Evolutionary conservation across 2,113 vertebrate species (phyloP), one percentile per base, ranked within the genome.

Genomic region (Bos indicus): DNA sequence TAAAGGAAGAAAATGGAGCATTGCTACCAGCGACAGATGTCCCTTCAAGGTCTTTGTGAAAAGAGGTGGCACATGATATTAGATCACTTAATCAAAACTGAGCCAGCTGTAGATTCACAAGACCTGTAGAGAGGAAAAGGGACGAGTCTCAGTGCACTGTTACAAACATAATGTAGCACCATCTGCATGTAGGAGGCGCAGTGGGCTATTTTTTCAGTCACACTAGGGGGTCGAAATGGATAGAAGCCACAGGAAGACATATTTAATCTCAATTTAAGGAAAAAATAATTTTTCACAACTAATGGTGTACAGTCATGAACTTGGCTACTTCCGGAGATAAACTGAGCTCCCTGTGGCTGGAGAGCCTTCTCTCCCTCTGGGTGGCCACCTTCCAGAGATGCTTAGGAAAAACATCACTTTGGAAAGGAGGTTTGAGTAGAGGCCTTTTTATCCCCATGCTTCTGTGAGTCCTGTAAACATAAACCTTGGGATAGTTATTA

Each of bases 371-470:
- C n/a, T 84, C 85, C 4, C 7, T 94, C 91, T 95, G 94, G 54
- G 54, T 91, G 60, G 92, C 88, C 88, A 96, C 85, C 97, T 95
- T 67, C 96, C 96, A 90, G 88, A 54, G 56, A 14, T 94, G 88
- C 90, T 89, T 64, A 93, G 88, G 90, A 86, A 86, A 91, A 95
- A 67, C 48, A n/a, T 90, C 52, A 46, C 17, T 1, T 77, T 80
- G 92, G 62, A 64, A 52, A 78, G 87, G 36, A 90, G 60, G 25
- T 74, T 87, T 56, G 43, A 8, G 28, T 57, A 60, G 56, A 80
- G 56, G 74, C 59, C 54, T 91, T 95, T 78, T 86, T 51, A 77
- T 86, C 67, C 51, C 78, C 12, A 19, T 56, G 64, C 80, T 92
- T 82, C 88, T 36, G 5, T 12, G 64, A 89, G 25, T 64, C 74